Base-by-base conservation (phyloP, 2,888 invertebrate genomes). In the Spatulosminthurus flaviceps region DNA sequence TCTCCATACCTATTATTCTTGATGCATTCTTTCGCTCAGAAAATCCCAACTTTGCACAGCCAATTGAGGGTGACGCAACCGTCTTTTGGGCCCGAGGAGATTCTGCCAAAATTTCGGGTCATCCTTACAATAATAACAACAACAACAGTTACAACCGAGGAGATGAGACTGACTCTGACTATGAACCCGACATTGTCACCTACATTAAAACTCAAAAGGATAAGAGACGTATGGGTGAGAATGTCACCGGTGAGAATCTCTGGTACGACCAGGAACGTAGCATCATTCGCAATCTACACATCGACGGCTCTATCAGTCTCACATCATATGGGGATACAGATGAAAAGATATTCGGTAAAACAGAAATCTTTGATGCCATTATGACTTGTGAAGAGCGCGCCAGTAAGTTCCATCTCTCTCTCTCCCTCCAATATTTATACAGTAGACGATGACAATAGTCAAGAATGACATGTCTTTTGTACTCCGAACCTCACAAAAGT, bases 241-340 rank as follows among this genome's bases (percentile, higher is more conserved):
- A 74, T 29, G n/a, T 73, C 13, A 69, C 74, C 11, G 79, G 79
- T 42, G 79, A 80, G 60, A 64, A n/a, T 43, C 60, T 77, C 0
- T 80, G 77, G 79, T 80, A 80, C 22, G 79, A 80, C 51, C 61
- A 71, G 9, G 71, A 76, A 24, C 42, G 71, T 13, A 71, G 71
- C 34, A 42, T 76, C 4, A 77, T 80, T 21, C 61, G 79, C 26
- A 80, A 76, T 72, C 70, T 80, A 7, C 79, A 80, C 42, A 26
- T 66, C 0, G 26, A 80, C 41, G 79, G 79, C 1, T 77, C 77
- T 16, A 75, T 80, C 71, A 80, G 79, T 34, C 64, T 80, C 64
- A 80, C 79, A 16, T 67, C 76, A 21, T 80, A 80, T 77, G 72
- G 60, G 21, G 66, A 64, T 21, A 69, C 74, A 61, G 72, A 78